Evolutionary conservation across 2,797 vertebrate species (phyloP).

Genomic region (Sternotherus odoratus): DNA sequence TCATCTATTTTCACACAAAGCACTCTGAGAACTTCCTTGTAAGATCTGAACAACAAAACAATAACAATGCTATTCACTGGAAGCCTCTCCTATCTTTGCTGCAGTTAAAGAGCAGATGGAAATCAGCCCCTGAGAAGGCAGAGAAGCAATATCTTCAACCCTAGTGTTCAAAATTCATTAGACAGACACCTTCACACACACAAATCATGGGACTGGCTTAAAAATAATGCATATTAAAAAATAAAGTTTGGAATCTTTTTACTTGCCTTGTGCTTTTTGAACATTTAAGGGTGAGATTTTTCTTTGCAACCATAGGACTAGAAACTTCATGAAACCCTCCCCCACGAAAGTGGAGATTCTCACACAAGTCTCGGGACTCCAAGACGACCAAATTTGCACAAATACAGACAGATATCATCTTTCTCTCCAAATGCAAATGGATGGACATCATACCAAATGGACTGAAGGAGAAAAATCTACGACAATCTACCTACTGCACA

Average conservation of each 20-base stretch:
- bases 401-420: no score
- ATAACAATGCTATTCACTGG: background rate
- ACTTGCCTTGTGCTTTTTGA: background rate
- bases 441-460: no score
- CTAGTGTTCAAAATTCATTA: background rate
- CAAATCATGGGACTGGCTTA: background rate
- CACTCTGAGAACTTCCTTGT: background rate
- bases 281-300: background rate
- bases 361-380: background rate
- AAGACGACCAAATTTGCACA: no score
- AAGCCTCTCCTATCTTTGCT: background rate
- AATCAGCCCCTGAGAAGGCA: background rate
- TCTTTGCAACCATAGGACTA: constrained; percentile 7
- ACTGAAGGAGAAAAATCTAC: no score
- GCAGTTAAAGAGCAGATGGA: background rate
- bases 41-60: background rate
- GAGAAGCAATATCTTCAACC: background rate
- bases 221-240: background rate
- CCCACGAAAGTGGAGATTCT: background rate
- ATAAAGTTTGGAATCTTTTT: background rate
- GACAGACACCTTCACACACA: background rate
- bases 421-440: no score
- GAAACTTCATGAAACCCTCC: background rate
- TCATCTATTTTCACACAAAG: background rate
- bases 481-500: no score